Evolutionary conservation across 1,140 invertebrate species (phyloP), one percentile per base, ranked within the genome.

Genomic region (Lepidurus couesii): DNA sequence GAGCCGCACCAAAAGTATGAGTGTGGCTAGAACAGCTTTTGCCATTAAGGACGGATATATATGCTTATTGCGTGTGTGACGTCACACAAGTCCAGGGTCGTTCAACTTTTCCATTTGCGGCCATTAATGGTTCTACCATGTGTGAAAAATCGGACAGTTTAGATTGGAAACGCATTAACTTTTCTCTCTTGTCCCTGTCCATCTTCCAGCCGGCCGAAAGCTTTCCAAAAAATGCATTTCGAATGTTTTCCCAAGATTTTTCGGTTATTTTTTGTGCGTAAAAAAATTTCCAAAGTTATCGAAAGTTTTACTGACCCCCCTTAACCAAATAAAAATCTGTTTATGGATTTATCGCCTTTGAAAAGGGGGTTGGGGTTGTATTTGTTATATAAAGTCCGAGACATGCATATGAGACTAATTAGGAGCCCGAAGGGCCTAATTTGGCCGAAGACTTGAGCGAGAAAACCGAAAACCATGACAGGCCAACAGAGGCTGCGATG

Each of bases 121-220:
- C 45, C 53, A 65, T 65, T 65, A 65, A 65, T 65, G 53, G 53
- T 21, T 65, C 53, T 65, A 65, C 53, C 53, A 65, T 65, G 53
- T 65, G 53, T 65, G 53, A 21, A 65, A 65, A 65, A 65, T 65
- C 21, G 53, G 53, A 65, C 53, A 65, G 53, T 65, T 65, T 65
- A 65, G 53, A 65, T 65, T 65, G 53, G 53, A 65, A 65, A 65
- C 21, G 21, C 53, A 65, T 65, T 65, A 65, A 65, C 53, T 65
- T 47, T 65, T 21, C 34, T 34, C 34, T 34, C 34, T 34, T 34
- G 34, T 34, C 34, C 34, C 34, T 34, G 34, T 34, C 34, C 34
- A 4, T 34, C 34, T 34, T 34, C 34, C 34, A 34, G 34, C 34
- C 34, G 2, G 34, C 34, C 34, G 34, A 34, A 34, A 34, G 0